phyloP scores from a whole-genome alignment of 1,140 invertebrate genomes.

The Tribolium castaneum region DNA sequence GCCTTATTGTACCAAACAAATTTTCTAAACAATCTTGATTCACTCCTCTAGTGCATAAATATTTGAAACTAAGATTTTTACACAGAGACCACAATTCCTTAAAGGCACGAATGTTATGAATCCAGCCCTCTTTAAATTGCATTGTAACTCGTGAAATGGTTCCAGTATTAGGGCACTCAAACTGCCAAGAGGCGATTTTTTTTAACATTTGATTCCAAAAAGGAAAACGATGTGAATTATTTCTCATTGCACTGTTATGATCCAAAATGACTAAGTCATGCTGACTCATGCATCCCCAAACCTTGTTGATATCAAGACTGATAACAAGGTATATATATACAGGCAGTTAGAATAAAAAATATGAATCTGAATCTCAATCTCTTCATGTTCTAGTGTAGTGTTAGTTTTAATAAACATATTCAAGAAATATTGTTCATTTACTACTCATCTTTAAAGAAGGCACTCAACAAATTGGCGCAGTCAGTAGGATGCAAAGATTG shows the following conservation, averaged over 20 bases:
- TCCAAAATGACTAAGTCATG: too few species aligned
- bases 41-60: not conserved
- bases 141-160: not conserved
- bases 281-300: too few species aligned
- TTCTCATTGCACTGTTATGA: not conserved
- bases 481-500: too few species aligned
- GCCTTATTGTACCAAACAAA: not conserved
- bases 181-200: not conserved
- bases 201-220: conserved; percentile 10
- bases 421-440: too few species aligned
- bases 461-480: too few species aligned
- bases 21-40: conserved; percentile 21
- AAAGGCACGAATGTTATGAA: not conserved
- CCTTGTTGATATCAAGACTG: too few species aligned
- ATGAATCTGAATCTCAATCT: too few species aligned
- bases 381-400: too few species aligned
- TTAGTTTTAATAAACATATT: too few species aligned
- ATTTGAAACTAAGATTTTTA: not conserved
- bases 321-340: too few species aligned
- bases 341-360: too few species aligned
- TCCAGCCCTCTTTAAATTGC: conserved; percentile 8
- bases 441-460: too few species aligned
- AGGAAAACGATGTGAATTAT: not conserved
- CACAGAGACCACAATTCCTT: not conserved
- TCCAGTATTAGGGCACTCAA: not conserved